Conservation (phyloP, 2,113 vertebrate genomes). For the Alosa alosa region DNA sequence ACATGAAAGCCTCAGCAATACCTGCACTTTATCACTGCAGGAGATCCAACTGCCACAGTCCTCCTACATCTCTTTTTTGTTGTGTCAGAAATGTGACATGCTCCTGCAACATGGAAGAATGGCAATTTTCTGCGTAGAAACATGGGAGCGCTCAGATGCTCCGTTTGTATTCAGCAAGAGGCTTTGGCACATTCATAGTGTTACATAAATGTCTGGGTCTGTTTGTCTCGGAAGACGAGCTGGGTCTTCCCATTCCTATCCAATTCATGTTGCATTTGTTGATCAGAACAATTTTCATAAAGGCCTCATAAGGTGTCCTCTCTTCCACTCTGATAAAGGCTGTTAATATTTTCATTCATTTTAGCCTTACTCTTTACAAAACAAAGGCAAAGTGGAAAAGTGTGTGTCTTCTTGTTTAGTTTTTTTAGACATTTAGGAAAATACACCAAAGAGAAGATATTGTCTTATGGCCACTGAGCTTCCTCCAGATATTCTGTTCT, state of each 20-base stretch:
- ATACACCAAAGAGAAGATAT: neutral
- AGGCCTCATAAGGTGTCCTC: neutral
- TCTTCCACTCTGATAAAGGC: neutral
- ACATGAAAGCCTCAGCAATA: neutral
- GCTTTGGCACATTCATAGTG: neutral
- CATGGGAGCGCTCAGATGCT: neutral
- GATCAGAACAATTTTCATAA: neutral
- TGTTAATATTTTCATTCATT: too few species aligned
- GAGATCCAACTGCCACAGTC: neutral
- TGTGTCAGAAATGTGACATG: neutral
- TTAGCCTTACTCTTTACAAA: too few species aligned
- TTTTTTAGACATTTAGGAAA: neutral
- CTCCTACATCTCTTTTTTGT: constrained; percentile 11
- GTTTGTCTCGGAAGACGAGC: neutral
- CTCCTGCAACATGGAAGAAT: neutral
- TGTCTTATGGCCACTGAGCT: neutral
- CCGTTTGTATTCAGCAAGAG: neutral
- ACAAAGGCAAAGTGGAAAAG: too few species aligned
- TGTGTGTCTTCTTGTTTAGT: neutral
- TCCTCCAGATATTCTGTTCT: neutral
- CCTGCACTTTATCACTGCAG: neutral
- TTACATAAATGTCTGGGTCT: neutral
- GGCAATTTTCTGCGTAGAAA: neutral
- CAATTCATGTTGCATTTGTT: neutral
- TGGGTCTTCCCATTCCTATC: neutral